Base-by-base conservation (phyloP, 2,797 vertebrate species). In the Sylvia borin region DNA sequence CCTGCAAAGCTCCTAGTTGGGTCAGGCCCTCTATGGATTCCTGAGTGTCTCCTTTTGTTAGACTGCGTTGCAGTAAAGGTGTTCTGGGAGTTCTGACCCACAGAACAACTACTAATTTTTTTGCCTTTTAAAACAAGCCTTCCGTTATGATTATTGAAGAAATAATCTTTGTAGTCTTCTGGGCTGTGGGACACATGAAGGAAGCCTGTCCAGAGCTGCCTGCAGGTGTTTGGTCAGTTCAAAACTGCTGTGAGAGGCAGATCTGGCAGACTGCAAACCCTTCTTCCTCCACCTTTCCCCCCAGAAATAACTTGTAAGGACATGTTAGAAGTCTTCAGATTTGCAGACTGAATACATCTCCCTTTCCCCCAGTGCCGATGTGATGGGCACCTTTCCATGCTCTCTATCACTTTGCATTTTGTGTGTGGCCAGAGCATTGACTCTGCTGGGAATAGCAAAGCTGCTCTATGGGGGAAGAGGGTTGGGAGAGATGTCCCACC, bases 381-480 rank as follows among this genome's bases (percentile, higher is more conserved):
- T 1, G 0, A 10, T 16, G 58, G 34, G 16, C 19, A n/a, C 16
- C 5, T 58, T 34, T 36, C 55, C 64, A 24, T 0, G 0, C 38
- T 72, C 45, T 17, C 43, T 76, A n/a, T 64, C 27, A 10, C 55
- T 65, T 68, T 1, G 3, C 5, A 2, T 34, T 66, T 32, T 60
- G 12, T 66, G 53, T 27, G 53, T 57, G 43, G 54, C 12, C 53
- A 21, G n/a, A 62, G 36, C 26, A 76, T 26, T 58, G n/a, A 26
- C 47, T 58, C 61, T 83, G 50, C 8, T 71, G 88, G 43, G 50
- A n/a, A 24, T 47, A 50, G 60, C 26, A 74, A 5, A 77, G 24
- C 36, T 67, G 55, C 58, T 72, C 9, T 25, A 6, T 32, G 16
- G 21, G 18, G 27, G 5, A 36, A 42, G 54, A 80, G 18, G 7